Conservation (phyloP, 1,140 invertebrate species). For the Solenopsis invicta region DNA sequence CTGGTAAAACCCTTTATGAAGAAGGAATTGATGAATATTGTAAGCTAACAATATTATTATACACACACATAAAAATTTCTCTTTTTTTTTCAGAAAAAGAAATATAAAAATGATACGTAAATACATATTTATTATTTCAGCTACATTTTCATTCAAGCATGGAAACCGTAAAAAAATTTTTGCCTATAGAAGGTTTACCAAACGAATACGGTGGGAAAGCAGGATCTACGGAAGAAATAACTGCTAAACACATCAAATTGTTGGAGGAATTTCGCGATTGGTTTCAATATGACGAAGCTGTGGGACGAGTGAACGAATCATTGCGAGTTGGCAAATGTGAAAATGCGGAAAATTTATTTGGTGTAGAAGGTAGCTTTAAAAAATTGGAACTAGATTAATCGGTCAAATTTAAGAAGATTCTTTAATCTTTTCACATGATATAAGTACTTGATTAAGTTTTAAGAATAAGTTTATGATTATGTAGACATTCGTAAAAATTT, state of each 20-base stretch:
- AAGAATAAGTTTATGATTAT: too few species aligned
- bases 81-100: not conserved
- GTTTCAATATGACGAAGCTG: slow-evolving; percentile 87
- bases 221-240: slow-evolving; percentile 77
- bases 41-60: slow-evolving; percentile 73
- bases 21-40: slow-evolving; percentile 89
- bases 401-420: not conserved
- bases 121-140: slow-evolving; percentile 12
- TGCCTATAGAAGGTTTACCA: slow-evolving; percentile 86
- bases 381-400: slow-evolving; percentile 90
- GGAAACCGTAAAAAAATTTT: slow-evolving; percentile 73
- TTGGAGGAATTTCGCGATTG: slow-evolving; percentile 87
- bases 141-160: slow-evolving; percentile 20
- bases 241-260: slow-evolving; percentile 75
- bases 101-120: not conserved
- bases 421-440: not conserved
- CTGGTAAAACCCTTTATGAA: slow-evolving; percentile 91
- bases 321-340: slow-evolving; percentile 89
- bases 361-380: slow-evolving; percentile 91
- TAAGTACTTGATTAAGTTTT: too few species aligned
- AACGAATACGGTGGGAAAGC: slow-evolving; percentile 88
- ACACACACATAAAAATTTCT: not conserved
- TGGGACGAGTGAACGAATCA: slow-evolving; percentile 88
- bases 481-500: too few species aligned
- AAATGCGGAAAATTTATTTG: slow-evolving; percentile 88